phyloP scores from a whole-genome alignment of 2,113 vertebrate species.

The Siphamia tubifer region DNA sequence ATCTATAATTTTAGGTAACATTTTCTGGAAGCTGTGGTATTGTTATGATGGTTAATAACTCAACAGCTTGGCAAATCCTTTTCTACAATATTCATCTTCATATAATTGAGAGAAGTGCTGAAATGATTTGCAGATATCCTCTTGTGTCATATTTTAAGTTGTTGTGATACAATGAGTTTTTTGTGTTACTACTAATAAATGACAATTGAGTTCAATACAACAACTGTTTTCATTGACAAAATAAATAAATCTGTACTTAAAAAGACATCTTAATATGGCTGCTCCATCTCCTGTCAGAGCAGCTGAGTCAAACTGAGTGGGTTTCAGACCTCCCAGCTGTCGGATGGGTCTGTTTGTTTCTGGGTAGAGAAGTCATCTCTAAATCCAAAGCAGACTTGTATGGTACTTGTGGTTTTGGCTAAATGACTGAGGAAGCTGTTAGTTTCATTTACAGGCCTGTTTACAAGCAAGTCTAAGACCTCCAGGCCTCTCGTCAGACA shows the following conservation, averaged over 20 bases:
- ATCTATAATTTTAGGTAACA: background rate
- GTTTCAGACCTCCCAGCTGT: slow-evolving; percentile 17
- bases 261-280: no score
- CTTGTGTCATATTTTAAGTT: no score
- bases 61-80: background rate
- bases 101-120: no score
- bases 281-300: background rate
- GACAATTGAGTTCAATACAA: no score
- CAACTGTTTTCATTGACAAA: no score
- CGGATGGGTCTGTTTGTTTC: slow-evolving; percentile 9
- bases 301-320: background rate
- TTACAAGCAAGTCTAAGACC: slow-evolving; percentile 50
- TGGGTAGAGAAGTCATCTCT: background rate
- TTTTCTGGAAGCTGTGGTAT: background rate
- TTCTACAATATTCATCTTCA: no score
- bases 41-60: background rate
- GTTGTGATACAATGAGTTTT: no score
- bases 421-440: slow-evolving; percentile 37
- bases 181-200: no score
- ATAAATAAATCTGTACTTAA: no score
- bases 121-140: no score
- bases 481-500: slow-evolving; percentile 34
- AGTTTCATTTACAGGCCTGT: slow-evolving; percentile 49
- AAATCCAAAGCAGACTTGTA: slow-evolving; percentile 24
- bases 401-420: slow-evolving; percentile 37